phyloP scores from a whole-genome alignment of 2,888 invertebrate genomes.

The Metacarcinus magister region DNA sequence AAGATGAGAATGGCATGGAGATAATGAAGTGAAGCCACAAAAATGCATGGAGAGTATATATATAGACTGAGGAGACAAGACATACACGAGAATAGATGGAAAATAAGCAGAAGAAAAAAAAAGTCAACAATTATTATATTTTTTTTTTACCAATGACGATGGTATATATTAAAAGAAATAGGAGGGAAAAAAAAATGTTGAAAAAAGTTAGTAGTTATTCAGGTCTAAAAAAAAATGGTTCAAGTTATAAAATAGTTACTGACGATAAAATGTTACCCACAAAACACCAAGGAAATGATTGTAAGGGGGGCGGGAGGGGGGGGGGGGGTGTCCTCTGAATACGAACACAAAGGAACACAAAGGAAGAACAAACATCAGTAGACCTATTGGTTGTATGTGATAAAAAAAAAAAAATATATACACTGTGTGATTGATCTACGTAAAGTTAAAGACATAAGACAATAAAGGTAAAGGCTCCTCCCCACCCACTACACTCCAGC shows the following conservation, averaged over 20 bases:
- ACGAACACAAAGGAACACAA: not conserved
- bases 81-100: not conserved
- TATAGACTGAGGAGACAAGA: not conserved
- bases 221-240: not conserved
- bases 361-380: not conserved
- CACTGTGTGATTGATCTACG: no score
- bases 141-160: not conserved
- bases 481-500: no score
- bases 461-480: no score
- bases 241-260: not conserved
- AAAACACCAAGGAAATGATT: not conserved
- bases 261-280: not conserved
- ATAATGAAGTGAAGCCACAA: not conserved
- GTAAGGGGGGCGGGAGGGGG: not conserved
- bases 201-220: not conserved
- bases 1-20: conserved; percentile 74
- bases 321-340: not conserved
- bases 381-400: no score
- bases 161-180: not conserved
- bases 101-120: not conserved
- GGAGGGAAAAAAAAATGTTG: not conserved
- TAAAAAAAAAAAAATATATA: no score
- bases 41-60: not conserved
- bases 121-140: not conserved
- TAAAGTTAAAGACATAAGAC: conserved; percentile 36